Evolutionary conservation across 2,113 vertebrate genomes (phyloP).

Genomic region (Empidonax traillii): DNA sequence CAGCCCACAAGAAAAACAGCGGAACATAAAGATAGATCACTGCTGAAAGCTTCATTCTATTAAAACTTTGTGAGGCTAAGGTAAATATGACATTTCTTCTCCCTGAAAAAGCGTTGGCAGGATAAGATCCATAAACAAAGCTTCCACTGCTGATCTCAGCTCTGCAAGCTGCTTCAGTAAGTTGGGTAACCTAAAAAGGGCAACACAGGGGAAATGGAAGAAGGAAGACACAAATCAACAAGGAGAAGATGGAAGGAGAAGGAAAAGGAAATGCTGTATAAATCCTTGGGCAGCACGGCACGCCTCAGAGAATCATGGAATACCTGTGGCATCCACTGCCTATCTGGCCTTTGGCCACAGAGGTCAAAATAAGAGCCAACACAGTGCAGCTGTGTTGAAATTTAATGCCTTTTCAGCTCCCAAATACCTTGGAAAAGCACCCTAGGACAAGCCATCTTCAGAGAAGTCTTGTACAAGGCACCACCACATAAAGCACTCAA

Average conservation of each 20-base stretch:
- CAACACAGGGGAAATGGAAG: rapidly evolving
- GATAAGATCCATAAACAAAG: background rate
- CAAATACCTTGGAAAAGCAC: background rate
- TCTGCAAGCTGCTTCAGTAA: background rate
- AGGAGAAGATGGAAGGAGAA: background rate
- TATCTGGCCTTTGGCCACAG: background rate
- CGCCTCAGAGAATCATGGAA: background rate
- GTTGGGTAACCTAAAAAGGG: background rate
- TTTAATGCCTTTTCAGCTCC: background rate
- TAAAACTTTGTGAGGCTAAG: background rate
- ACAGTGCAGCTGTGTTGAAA: rapidly evolving
- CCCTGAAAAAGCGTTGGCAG: background rate
- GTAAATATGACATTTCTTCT: constrained; percentile 5
- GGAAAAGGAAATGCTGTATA: background rate
- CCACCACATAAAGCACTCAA: background rate
- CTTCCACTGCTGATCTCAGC: background rate
- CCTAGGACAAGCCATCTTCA: background rate
- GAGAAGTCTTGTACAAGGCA: background rate
- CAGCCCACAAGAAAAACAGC: background rate
- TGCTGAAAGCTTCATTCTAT: background rate
- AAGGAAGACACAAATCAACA: background rate
- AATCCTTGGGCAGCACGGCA: background rate
- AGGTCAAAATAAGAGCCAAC: background rate
- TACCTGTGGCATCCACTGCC: background rate
- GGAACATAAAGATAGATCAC: background rate